phyloP scores from a whole-genome alignment of 92 coral and sea anemone genomes.

The Epizoanthus stellaris region DNA sequence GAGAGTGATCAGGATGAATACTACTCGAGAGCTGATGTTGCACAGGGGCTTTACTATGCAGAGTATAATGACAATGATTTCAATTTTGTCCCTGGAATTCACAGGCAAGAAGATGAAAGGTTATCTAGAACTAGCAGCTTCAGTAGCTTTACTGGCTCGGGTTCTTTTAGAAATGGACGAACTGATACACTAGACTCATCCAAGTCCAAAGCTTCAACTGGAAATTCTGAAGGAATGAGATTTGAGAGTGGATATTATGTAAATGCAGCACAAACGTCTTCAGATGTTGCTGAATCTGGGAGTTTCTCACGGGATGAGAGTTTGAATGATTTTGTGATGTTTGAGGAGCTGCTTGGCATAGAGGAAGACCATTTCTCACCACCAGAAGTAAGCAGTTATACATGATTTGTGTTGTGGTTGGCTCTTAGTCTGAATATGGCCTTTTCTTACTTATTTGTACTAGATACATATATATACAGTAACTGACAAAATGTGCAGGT shows the following conservation, averaged over 20 bases:
- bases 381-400: conserved; percentile 80
- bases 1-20: conserved; percentile 34
- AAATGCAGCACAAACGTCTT: conserved; percentile 44
- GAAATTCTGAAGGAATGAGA: conserved; percentile 63
- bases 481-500: no score
- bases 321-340: conserved; percentile 89
- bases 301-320: conserved; percentile 74
- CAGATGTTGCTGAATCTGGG: conserved; percentile 32
- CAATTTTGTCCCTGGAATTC: conserved; percentile 97
- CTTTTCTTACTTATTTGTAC: not conserved
- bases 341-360: conserved; percentile 91
- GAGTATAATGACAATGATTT: conserved; percentile 82
- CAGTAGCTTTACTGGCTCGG: conserved; percentile 82
- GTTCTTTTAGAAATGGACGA: conserved; percentile 69
- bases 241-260: conserved; percentile 27
- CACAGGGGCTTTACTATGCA: conserved; percentile 27
- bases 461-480: not conserved
- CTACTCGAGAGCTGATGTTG: conserved; percentile 24
- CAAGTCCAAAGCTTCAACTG: conserved; percentile 48
- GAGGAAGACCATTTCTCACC: conserved; percentile 97
- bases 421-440: no score
- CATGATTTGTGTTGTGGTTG: not conserved
- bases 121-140: conserved; percentile 69
- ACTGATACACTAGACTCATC: conserved; percentile 67
- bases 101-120: conserved; percentile 63